A percentile compares a stretch with the other conserved stretches of the same genome.
Conservation (phyloP, 2,113 vertebrate genomes). For the Onychostruthus taczanowskii region DNA sequence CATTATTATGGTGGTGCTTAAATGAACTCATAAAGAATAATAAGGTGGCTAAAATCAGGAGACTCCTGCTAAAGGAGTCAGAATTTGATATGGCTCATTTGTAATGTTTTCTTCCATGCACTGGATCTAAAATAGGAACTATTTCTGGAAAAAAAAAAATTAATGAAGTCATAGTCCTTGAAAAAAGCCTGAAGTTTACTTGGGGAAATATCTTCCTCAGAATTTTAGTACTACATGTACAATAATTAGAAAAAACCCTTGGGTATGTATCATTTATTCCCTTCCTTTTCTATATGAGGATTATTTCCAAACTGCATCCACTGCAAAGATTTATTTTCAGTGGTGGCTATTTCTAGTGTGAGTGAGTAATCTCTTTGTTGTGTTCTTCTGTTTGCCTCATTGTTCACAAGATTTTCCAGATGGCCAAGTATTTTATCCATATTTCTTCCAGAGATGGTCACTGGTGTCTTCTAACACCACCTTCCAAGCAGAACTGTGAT, state of each 20-base stretch:
- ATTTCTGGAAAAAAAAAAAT: not conserved
- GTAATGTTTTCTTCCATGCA: not conserved
- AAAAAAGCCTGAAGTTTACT: not conserved
- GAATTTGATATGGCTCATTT: not conserved
- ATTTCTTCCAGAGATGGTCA: not conserved
- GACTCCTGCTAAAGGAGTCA: not conserved
- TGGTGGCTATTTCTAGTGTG: not conserved
- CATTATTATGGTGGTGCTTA: not conserved
- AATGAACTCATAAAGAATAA: not conserved
- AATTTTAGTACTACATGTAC: not conserved
- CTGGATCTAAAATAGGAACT: not conserved
- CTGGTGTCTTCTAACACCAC: not conserved
- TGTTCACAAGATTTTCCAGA: not conserved
- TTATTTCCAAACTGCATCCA: not conserved
- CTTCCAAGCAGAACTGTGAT: not conserved
- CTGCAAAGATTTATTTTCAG: not conserved
- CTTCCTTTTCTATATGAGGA: not conserved
- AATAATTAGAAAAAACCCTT: not conserved
- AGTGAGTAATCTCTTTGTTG: slow-evolving; percentile 21
- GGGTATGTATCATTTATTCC: not conserved
- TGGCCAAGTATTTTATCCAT: not conserved
- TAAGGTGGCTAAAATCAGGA: not conserved
- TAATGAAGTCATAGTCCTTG: not conserved
- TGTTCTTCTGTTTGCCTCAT: not conserved
- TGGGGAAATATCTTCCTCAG: not conserved